Evolutionary conservation across 2,888 invertebrate genomes (phyloP), one percentile per base, ranked within the genome.

Genomic region (Drosophila nigritarsus): DNA sequence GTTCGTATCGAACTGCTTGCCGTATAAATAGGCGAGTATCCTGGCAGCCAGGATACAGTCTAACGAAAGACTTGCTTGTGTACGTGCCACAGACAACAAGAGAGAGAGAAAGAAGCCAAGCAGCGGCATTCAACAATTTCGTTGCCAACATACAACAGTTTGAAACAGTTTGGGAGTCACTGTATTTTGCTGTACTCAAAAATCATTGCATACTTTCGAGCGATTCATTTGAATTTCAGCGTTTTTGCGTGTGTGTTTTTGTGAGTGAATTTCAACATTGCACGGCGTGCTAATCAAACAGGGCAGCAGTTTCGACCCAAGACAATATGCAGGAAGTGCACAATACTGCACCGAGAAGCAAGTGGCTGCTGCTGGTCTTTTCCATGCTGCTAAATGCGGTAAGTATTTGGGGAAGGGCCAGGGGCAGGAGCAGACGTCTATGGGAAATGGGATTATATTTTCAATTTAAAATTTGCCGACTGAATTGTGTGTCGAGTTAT

Each of bases 351-450:
- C 85, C 71, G 50, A 65, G 72, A 56, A 85, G 79, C 76, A 80
- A 77, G 69, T 87, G 83, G 76, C 66, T 91, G 51, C 78, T 90
- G 85, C 77, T 92, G 67, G 66, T 91, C 61, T 81, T 91, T 67
- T 89, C 89, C 70, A 87, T 92, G 91, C 83, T 91, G 62, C 74
- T 92, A 73, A 92, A 90, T 89, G 91, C 91, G 73, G 92, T 92
- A 91, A 92, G 92, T 92, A 56, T 11, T 18, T 2, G 13, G 20
- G 40, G 7, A 18, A 13, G 13, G 20, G 3, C 15, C 20, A 13
- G 5, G 27, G 5, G 15, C 13, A n/a, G n/a, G 20, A 20, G 24
- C 0, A 3, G 27, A 8, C 2, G 11, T 36, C n/a, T 27, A 1
- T 2, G 34, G 15, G 45, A 29, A 40, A 18, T 40, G 63, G 73